phyloP scores from a whole-genome alignment of 1,140 invertebrate genomes.

The Ceratina calcarata region DNA sequence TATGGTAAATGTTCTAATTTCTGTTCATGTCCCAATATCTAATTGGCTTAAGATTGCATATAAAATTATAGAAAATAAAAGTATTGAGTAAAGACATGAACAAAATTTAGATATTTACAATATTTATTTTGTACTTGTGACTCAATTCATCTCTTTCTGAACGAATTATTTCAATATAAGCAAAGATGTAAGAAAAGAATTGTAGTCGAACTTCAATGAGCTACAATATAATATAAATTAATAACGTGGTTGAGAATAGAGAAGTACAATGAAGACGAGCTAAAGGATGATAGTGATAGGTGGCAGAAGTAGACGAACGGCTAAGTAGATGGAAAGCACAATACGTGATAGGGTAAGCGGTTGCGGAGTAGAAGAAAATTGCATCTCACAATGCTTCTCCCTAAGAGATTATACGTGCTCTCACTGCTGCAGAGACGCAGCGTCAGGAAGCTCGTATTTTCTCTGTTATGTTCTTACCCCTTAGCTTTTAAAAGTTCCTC shows the following conservation, averaged over 20 bases:
- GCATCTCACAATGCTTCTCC: background rate
- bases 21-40: background rate
- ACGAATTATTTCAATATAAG: too few relatives aligned
- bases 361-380: background rate
- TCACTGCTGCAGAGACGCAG: background rate
- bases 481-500: constrained; percentile 32
- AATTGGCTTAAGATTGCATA: background rate
- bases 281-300: too few relatives aligned
- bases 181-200: too few relatives aligned
- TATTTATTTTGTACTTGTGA: too few relatives aligned
- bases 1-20: background rate
- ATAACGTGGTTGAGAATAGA: background rate
- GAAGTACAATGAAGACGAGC: too few relatives aligned
- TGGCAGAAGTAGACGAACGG: background rate
- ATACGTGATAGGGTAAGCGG: background rate
- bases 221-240: too few relatives aligned
- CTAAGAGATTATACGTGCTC: constrained; percentile 5
- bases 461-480: constrained; percentile 3
- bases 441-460: background rate
- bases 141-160: too few relatives aligned
- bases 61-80: too few relatives aligned
- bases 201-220: too few relatives aligned
- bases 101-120: too few relatives aligned
- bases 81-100: too few relatives aligned
- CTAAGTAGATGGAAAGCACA: background rate